A percentile compares a stretch with the other conserved stretches of the same genome.
These are phyloP conservation scores for Gopherus evgoodei DNA, from an alignment of 2,113 vertebrate genomes.

Conservation along the genomic window DNA sequence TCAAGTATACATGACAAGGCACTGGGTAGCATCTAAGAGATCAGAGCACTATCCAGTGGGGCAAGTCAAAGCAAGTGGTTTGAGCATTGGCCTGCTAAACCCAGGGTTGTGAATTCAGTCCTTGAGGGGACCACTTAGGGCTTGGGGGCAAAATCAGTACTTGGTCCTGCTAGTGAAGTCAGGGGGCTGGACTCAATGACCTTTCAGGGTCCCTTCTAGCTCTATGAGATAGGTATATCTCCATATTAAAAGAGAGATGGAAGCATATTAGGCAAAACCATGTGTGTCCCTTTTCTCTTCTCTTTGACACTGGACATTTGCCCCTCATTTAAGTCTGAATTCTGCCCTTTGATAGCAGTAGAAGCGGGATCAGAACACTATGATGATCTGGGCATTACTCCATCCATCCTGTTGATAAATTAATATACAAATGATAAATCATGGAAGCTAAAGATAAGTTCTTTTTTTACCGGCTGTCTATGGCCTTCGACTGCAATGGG, in stretches of 20 bases:
- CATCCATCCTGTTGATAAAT: neutral
- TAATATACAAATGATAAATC: neutral
- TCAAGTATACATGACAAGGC: neutral
- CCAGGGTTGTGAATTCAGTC: too few species aligned
- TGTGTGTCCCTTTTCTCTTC: neutral
- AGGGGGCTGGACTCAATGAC: too few species aligned
- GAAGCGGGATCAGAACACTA: neutral
- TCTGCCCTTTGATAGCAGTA: neutral
- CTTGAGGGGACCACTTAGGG: too few species aligned
- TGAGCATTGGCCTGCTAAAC: too few species aligned
- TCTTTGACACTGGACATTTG: neutral
- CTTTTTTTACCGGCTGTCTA: neutral
- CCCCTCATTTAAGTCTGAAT: neutral
- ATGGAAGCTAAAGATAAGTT: neutral
- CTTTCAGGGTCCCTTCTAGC: too few species aligned
- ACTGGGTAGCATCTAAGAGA: rapidly evolving
- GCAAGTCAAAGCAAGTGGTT: rapidly evolving
- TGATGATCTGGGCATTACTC: neutral
- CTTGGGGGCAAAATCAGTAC: too few species aligned
- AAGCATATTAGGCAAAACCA: neutral
- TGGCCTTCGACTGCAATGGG: neutral
- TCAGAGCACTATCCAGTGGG: neutral
- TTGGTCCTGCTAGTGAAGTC: too few species aligned
- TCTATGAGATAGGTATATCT: too few species aligned
- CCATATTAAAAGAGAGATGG: neutral